phyloP scores from a whole-genome alignment of 2,797 vertebrate genomes.

The Ispidina lecontei region DNA sequence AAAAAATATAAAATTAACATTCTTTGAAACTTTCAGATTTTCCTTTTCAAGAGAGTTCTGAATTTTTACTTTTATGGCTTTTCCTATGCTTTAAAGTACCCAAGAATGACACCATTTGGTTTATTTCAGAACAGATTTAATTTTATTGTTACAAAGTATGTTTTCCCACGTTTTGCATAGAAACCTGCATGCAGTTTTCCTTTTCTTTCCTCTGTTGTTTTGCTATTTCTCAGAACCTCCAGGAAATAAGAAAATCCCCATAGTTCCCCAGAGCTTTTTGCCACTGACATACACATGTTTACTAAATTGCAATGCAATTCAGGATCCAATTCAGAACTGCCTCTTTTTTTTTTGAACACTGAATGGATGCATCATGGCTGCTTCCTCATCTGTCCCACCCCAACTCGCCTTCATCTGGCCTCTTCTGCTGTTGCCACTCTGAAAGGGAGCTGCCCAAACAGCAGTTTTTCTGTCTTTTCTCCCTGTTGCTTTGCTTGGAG shows the following conservation, averaged over 20 bases:
- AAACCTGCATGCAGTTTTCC: background rate
- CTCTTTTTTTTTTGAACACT: background rate
- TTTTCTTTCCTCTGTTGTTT: background rate
- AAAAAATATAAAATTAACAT: conserved; percentile 7
- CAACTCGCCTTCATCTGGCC: background rate
- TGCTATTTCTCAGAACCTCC: background rate
- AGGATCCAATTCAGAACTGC: background rate
- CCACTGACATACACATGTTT: background rate
- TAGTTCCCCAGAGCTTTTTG: background rate
- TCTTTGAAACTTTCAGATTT: conserved; percentile 21
- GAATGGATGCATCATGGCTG: background rate
- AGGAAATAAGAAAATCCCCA: conserved; percentile 14
- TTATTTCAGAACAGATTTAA: background rate
- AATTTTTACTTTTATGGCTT: background rate
- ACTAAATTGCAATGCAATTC: conserved; percentile 17
- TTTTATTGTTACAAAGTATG: background rate
- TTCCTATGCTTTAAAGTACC: conserved; percentile 12
- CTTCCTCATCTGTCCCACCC: background rate
- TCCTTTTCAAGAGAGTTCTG: conserved; percentile 7
- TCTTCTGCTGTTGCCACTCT: background rate
- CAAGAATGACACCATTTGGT: conserved; percentile 14
- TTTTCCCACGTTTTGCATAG: background rate
- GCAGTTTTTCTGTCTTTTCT: background rate
- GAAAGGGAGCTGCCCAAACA: background rate
- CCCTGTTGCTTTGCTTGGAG: background rate